Percentiles rank a stretch among this genome's conserved stretches.
Conservation (phyloP, 2,797 vertebrate genomes). For the Xyrichtys novacula region DNA sequence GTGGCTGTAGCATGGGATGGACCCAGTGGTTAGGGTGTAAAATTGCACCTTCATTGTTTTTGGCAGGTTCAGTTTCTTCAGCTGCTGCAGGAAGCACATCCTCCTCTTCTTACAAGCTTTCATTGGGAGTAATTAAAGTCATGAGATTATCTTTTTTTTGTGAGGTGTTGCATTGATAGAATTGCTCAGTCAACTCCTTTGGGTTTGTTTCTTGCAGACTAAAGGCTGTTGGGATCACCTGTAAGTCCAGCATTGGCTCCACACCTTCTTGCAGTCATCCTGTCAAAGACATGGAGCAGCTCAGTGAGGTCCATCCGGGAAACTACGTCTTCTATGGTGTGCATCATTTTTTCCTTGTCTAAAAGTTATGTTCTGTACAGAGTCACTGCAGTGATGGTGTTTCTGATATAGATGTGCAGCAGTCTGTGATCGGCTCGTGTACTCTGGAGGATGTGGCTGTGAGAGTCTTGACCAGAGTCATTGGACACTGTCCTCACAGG, state of each 20-base stretch:
- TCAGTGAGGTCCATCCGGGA: slow-evolving; percentile 90
- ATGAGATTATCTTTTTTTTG: no score
- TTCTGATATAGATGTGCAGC: slow-evolving; percentile 85
- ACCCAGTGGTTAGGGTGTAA: no score
- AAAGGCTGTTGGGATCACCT: slow-evolving; percentile 80
- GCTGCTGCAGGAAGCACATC: no score
- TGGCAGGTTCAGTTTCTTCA: no score
- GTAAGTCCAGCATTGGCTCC: slow-evolving; percentile 90
- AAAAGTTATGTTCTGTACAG: neutral
- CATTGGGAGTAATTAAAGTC: no score
- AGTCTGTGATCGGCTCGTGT: slow-evolving; percentile 88
- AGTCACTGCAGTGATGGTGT: neutral
- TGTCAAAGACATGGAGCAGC: slow-evolving; percentile 85
- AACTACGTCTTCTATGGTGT: slow-evolving; percentile 89
- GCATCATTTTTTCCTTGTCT: slow-evolving; percentile 8
- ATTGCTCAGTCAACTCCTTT: slow-evolving; percentile 1
- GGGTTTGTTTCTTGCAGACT: slow-evolving; percentile 73
- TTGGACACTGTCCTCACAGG: slow-evolving; percentile 88
- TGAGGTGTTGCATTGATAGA: neutral
- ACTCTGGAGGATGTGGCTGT: slow-evolving; percentile 86
- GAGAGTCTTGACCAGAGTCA: slow-evolving; percentile 86
- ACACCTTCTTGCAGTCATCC: slow-evolving; percentile 90
- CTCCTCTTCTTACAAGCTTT: no score
- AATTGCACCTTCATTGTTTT: no score
- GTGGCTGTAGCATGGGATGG: no score